These are phyloP conservation scores for Phylloscopus trochiloides DNA, from an alignment of 2,113 vertebrate species.

Conservation along the genomic window DNA sequence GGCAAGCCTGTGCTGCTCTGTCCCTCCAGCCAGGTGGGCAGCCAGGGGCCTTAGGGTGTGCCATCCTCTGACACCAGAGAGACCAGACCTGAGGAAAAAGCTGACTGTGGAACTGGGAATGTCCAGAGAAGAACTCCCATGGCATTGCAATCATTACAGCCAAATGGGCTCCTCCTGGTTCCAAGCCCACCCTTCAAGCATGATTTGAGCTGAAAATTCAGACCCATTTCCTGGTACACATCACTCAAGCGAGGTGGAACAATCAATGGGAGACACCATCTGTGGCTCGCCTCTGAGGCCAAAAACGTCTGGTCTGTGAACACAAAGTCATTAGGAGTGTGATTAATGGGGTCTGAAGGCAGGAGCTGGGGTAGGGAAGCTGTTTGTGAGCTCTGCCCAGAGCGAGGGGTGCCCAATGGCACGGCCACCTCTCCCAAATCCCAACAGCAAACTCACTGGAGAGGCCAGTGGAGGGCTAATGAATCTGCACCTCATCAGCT, in stretches of 20 bases:
- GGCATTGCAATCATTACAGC: neutral
- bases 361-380: neutral
- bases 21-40: neutral
- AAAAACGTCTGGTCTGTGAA: neutral
- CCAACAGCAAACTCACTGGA: rapidly evolving
- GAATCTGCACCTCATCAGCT: neutral
- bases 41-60: neutral
- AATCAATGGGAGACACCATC: neutral
- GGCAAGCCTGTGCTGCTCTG: rapidly evolving
- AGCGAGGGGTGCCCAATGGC: rapidly evolving
- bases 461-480: neutral
- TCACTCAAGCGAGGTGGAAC: neutral
- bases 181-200: neutral
- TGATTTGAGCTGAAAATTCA: neutral
- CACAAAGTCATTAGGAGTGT: neutral
- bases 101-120: neutral
- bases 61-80: neutral
- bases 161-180: neutral
- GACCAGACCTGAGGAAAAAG: neutral
- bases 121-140: rapidly evolving
- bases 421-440: neutral
- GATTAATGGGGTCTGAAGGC: neutral
- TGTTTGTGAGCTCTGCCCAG: neutral
- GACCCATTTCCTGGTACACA: neutral
- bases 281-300: neutral